Percentiles rank a stretch among this genome's conserved stretches.
Conservation (phyloP, 2,113 vertebrate species). For the Prionailurus bengalensis region DNA sequence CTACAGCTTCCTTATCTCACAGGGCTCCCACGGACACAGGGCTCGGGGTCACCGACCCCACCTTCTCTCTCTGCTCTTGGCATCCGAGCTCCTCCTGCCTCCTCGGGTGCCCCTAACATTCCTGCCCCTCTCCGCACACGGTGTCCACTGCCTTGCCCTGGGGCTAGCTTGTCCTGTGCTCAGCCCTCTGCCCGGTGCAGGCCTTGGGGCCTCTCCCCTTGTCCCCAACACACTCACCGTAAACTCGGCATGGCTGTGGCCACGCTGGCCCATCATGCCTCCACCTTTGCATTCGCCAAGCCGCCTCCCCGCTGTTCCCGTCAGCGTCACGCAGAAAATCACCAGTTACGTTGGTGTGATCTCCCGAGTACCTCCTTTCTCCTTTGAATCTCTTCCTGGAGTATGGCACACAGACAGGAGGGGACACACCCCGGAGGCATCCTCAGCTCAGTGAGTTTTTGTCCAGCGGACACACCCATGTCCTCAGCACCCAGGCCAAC, state of each 20-base stretch:
- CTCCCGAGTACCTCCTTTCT: background rate
- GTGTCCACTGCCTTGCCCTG: background rate
- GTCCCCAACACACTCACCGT: background rate
- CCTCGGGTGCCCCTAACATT: background rate
- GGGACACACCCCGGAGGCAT: accelerated
- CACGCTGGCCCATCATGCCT: accelerated
- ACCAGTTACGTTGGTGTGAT: background rate
- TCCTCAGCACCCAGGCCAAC: no score
- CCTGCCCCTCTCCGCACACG: background rate
- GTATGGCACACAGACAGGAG: accelerated
- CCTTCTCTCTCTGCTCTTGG: background rate
- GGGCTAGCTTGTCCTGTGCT: background rate
- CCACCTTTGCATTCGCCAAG: no score
- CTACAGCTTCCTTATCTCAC: background rate
- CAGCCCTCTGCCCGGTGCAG: background rate
- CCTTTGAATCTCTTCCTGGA: background rate
- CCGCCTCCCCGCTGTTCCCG: background rate
- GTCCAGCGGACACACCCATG: background rate
- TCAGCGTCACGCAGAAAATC: accelerated
- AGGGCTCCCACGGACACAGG: background rate
- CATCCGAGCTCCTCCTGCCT: background rate
- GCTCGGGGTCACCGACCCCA: background rate
- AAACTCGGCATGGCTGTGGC: background rate
- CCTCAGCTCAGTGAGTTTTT: background rate
- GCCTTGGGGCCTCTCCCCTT: background rate